phyloP scores from a whole-genome alignment of 2,797 vertebrate species.

The Zenarchopterus dispar region DNA sequence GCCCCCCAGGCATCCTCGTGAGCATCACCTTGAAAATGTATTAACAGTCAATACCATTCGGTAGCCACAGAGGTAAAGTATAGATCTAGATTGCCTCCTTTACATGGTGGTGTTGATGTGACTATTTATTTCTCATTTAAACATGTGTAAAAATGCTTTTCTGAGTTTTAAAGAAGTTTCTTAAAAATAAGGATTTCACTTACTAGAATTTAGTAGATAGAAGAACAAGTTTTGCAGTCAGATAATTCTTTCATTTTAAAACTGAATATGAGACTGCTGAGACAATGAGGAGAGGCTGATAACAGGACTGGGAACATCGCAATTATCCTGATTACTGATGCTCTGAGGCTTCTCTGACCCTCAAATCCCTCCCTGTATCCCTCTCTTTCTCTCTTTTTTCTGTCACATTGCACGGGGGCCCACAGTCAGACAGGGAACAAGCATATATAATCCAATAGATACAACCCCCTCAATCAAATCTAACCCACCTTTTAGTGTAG shows the following conservation, averaged over 20 bases:
- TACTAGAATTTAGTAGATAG: slow-evolving; percentile 23
- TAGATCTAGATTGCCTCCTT: slow-evolving; percentile 53
- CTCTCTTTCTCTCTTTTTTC: slow-evolving; percentile 45
- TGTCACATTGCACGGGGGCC: slow-evolving; percentile 71
- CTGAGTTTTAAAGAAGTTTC: slow-evolving; percentile 14
- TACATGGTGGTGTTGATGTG: slow-evolving; percentile 19
- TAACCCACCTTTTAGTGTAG: slow-evolving; percentile 69
- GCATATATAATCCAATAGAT: slow-evolving; percentile 77
- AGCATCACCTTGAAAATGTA: slow-evolving; percentile 68
- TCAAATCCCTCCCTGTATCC: slow-evolving; percentile 64
- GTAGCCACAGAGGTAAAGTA: slow-evolving; percentile 48
- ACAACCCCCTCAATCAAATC: slow-evolving; percentile 76
- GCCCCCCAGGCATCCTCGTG: slow-evolving; percentile 49
- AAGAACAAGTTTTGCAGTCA: slow-evolving; percentile 45
- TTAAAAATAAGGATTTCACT: slow-evolving; percentile 24
- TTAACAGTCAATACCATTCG: slow-evolving; percentile 63
- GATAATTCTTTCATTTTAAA: slow-evolving; percentile 47
- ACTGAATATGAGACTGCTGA: slow-evolving; percentile 61
- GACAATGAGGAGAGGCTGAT: slow-evolving; percentile 60
- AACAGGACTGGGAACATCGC: slow-evolving; percentile 73
- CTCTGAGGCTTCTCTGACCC: slow-evolving; percentile 76
- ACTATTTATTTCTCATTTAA: slow-evolving; percentile 41
- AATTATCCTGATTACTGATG: slow-evolving; percentile 84
- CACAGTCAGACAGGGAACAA: slow-evolving; percentile 64
- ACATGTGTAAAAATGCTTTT: slow-evolving; percentile 11